Evolutionary conservation across 1,140 invertebrate genomes (phyloP), one percentile per base, ranked within the genome.

Genomic region (Orussus abietinus): DNA sequence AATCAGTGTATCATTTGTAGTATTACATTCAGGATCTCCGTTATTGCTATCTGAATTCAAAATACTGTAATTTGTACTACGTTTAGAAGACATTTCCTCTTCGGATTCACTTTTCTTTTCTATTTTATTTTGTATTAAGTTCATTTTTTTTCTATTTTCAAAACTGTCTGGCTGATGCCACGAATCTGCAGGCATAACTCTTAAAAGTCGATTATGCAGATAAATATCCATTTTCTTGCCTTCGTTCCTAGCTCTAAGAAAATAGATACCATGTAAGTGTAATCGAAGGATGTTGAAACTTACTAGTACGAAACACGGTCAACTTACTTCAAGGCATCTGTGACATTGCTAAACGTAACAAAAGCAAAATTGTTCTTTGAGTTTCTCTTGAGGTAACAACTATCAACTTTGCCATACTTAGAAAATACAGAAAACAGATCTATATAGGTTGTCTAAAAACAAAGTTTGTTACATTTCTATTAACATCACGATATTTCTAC

Each of bases 151-250:
- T 51, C 52, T 55, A 49, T 61, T 57, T 41, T 67, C 61, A 28
- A 62, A 46, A 28, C 48, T 67, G 19, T 70, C 68, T 7, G 69
- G 69, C 42, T 73, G 70, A 50, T 73, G 66, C 70, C 70, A 73
- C 15, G 67, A 61, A 43, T 73, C 66, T 6, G 70, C 70, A 33
- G 64, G 46, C 6, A 57, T 45, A 0, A 73, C 60, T 49, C 56
- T 55, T 12, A 73, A 49, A 21, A 64, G 51, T 49, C 65, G 53
- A 35, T 64, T 65, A 32, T 71, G 67, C 13, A 73, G 48, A 22
- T 57, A 43, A 34, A 70, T 60, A 42, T 48, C 35, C 39, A 55
- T 59, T 38, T 21, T 44, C 11, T 40, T 34, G 1, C 64, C 63
- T 35, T 58, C 60, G 33, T 40, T 28, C 46, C 53, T 43, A 1